Evolutionary conservation across 2,113 vertebrate genomes (phyloP).

Genomic region (Conger conger): DNA sequence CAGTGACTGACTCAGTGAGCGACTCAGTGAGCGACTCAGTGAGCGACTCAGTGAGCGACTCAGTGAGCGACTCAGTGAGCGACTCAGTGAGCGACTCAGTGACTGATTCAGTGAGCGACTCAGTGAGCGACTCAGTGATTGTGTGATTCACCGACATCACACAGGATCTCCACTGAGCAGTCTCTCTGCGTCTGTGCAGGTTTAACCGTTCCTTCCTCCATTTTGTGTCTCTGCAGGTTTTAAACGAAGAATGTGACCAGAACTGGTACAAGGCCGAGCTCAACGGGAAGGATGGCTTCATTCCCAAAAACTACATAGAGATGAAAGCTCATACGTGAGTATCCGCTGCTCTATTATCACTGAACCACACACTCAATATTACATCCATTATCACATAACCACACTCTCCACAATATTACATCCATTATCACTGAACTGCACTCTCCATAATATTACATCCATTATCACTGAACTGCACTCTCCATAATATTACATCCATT

Average conservation of each 20-base stretch:
- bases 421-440: too few relatives aligned
- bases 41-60: background rate
- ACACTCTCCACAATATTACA: too few relatives aligned
- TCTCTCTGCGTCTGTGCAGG: background rate
- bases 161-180: background rate
- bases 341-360: background rate
- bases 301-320: conserved; percentile 91
- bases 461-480: too few relatives aligned
- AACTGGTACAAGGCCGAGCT: conserved; percentile 91
- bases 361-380: background rate
- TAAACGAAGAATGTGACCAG: conserved; percentile 88
- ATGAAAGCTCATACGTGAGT: conserved; percentile 89
- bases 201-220: background rate
- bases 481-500: too few relatives aligned
- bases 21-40: background rate
- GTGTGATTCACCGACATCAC: background rate
- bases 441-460: too few relatives aligned
- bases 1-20: too few relatives aligned
- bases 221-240: conserved; percentile 66
- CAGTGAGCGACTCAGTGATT: too few relatives aligned
- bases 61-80: background rate
- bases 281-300: conserved; percentile 85
- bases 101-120: too few relatives aligned
- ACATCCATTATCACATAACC: too few relatives aligned
- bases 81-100: too few relatives aligned